Base-by-base conservation (phyloP, 2,888 invertebrate genomes). In the Tricholauxania praeusta region DNA sequence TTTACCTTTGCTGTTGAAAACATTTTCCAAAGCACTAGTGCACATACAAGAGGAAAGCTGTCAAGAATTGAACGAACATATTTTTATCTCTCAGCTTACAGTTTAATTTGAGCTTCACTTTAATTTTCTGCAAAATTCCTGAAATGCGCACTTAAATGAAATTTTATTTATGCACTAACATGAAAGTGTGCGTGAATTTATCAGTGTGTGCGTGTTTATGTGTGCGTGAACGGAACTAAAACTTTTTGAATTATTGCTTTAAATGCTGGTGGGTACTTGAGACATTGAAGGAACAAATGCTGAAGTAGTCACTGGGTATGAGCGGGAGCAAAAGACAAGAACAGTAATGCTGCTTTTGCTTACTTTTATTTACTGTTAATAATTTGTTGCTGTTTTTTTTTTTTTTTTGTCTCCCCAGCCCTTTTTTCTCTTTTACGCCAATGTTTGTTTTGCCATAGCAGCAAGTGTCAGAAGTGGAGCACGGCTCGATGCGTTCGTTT, bases 221-320 rank as follows among this genome's bases (percentile, higher is more conserved):
- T 32, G 14, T 39, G 39, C 39, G 39, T 55, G 8, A 22, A 12
- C 19, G 59, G 28, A 68, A 59, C 59, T 48, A 59, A 68, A 68
- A 68, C 59, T 68, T 68, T 52, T 49, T 59, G 68, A 68, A 59
- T 67, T 55, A 67, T 55, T 67, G 57, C 59, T 68, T 59, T 47
- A 22, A 59, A 47, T 66, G 57, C 22, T 68, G 67, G 57, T 57
- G 67, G 52, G 17, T 66, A 47, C 66, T 52, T 55, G 66, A 66
- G 53, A 39, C 32, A 22, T 51, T 22, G 57, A 22, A 15, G 57
- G 19, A 57, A 28, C 22, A 22, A 39, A 17, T n/a, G 62, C 32
- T 32, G 62, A 32, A 62, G n/a, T 32, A 12, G 14, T 17, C n/a
- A 32, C 62, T 39, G 12, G 28, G 17, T 12, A 62, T 32, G 14